phyloP scores from a whole-genome alignment of 2,888 invertebrate species.

The Drosophila cognata region DNA sequence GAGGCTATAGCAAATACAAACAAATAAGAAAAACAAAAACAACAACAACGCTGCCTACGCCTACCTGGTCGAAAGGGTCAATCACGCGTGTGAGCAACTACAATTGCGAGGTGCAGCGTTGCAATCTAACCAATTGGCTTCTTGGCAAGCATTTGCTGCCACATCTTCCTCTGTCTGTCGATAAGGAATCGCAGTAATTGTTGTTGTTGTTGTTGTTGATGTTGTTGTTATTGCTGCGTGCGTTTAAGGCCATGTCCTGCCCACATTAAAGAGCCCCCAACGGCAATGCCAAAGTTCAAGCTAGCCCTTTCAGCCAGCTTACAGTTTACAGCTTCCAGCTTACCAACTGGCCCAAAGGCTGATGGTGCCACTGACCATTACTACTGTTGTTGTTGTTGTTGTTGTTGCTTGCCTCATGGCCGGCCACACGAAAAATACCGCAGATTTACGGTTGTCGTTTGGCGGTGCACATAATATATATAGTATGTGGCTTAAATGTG shows the following conservation, averaged over 20 bases:
- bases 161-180: conserved; percentile 12
- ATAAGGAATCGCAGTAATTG: conserved; percentile 21
- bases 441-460: conserved; percentile 80
- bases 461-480: conserved; percentile 65
- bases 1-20: neutral
- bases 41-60: conserved; percentile 42
- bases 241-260: conserved; percentile 49
- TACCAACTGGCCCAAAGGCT: conserved; percentile 53
- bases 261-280: conserved; percentile 48
- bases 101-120: conserved; percentile 7
- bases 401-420: conserved; percentile 48
- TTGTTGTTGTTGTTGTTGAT: conserved; percentile 4
- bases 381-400: conserved; percentile 23
- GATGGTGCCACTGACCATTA: conserved; percentile 23
- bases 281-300: conserved; percentile 58
- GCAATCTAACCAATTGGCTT: neutral
- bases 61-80: conserved; percentile 47
- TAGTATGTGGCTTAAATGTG: conserved; percentile 66
- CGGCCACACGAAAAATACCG: conserved; percentile 79
- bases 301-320: conserved; percentile 45
- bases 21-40: neutral
- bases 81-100: conserved; percentile 18
- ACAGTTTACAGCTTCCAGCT: conserved; percentile 65
- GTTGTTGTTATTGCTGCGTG: conserved; percentile 21
- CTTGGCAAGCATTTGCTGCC: conserved; percentile 5